Evolutionary conservation across 1,140 invertebrate genomes (phyloP).

Genomic region (Leptinotarsa undecemlineata): DNA sequence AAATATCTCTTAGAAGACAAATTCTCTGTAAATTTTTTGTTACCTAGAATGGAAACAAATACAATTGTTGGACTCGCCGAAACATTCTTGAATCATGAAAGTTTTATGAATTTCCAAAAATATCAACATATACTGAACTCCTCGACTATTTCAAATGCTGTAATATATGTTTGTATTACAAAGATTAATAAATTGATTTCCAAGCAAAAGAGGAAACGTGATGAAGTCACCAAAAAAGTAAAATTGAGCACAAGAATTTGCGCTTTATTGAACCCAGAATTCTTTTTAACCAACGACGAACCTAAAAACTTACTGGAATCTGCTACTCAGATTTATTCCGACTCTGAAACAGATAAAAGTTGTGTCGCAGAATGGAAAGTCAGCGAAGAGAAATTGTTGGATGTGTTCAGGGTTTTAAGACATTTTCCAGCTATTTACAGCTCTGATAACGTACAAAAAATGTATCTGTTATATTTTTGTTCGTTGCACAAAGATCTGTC

Average conservation of each 20-base stretch:
- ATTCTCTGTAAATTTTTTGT: slow-evolving; percentile 43
- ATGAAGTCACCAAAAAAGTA: slow-evolving; percentile 33
- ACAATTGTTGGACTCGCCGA: slow-evolving; percentile 29
- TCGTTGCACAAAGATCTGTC: slow-evolving; percentile 38
- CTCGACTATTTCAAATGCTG: slow-evolving; percentile 31
- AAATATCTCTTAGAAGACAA: slow-evolving; percentile 43
- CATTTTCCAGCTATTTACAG: slow-evolving; percentile 39
- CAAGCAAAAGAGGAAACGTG: slow-evolving; percentile 39
- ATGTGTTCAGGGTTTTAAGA: slow-evolving; percentile 32
- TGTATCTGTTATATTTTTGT: slow-evolving; percentile 40
- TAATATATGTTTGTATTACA: slow-evolving; percentile 33
- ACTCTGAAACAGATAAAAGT: background rate
- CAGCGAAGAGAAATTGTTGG: slow-evolving; percentile 35
- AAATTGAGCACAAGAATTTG: slow-evolving; percentile 34
- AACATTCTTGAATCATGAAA: slow-evolving; percentile 27
- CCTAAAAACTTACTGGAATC: slow-evolving; percentile 4
- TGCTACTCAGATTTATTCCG: background rate
- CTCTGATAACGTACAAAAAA: slow-evolving; percentile 33
- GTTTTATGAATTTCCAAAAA: slow-evolving; percentile 8
- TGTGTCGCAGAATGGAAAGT: background rate
- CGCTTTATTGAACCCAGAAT: slow-evolving; percentile 22
- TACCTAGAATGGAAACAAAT: slow-evolving; percentile 41
- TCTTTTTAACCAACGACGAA: slow-evolving; percentile 25
- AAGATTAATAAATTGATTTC: slow-evolving; percentile 43
- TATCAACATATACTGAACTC: slow-evolving; percentile 33